Evolutionary conservation across 1,140 invertebrate species (phyloP), one percentile per base, ranked within the genome.

Genomic region (Tetranychus cinnabarinus): DNA sequence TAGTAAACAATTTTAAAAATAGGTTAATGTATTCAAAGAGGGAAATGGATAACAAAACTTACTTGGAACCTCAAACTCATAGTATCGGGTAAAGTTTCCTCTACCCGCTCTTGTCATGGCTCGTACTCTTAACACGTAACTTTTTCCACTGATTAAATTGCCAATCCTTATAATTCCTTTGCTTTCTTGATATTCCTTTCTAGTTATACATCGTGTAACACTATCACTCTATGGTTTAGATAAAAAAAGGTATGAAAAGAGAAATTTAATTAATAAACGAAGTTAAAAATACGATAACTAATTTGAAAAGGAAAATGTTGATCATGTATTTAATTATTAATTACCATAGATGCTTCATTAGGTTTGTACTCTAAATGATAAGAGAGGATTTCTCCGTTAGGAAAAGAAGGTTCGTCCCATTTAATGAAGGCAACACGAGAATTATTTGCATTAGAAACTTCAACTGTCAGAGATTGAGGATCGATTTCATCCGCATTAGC

Each of bases 341-440:
- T 33, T 37, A 64, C 61, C 56, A 39, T 33, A 13, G 23, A 46
- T 36, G 37, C 31, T 46, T 54, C 33, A 45, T n/a, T 39, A 45
- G 35, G n/a, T 58, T 76, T 77, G 66, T 86, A 85, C 65, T 82
- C 78, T 36, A 95, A 81, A 58, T 81, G 78, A 71, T 90, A 92
- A 1, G 81, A 80, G 4, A 89, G 76, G 52, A 93, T 83, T 36
- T 85, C 74, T 1, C 88, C 86, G 71, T 96, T 96, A 0, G 88
- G 87, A 61, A 81, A 71, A n/a, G 67, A 59, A 0, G 89, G 89
- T 67, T 84, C 81, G 0, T 78, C 71, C 90, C 90, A 96, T 10
- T 65, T 70, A 3, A 83, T 66, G 12, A 72, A 68, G 5, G 76
- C 68, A 1, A 56, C 69, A 37, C 64, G 63, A 23, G 70, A 72